These are phyloP conservation scores for Acipenser ruthenus DNA, from an alignment of 2,797 vertebrate genomes.

Conservation along the genomic window DNA sequence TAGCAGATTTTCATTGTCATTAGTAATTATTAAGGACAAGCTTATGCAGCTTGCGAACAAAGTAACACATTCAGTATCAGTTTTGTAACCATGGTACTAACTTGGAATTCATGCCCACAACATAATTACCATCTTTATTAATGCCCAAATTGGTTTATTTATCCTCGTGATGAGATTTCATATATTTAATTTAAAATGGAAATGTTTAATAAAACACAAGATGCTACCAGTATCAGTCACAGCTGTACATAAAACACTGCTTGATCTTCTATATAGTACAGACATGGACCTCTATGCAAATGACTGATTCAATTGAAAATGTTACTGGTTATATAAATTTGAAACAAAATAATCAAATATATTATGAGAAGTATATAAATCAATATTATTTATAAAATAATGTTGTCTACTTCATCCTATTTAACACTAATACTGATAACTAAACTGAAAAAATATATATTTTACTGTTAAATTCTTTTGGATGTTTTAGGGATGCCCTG, in stretches of 20 bases:
- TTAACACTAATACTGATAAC: too few species aligned
- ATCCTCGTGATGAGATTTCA: too few species aligned
- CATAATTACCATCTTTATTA: too few species aligned
- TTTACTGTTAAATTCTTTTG: too few species aligned
- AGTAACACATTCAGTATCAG: background rate
- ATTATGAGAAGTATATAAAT: background rate
- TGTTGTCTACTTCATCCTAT: background rate
- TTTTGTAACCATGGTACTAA: constrained; percentile 2
- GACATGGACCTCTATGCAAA: background rate
- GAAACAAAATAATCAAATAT: constrained; percentile 6
- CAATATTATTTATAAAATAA: background rate
- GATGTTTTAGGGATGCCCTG: too few species aligned
- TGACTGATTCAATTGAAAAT: background rate
- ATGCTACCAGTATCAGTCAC: too few species aligned
- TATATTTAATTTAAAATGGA: too few species aligned
- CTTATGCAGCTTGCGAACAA: background rate
- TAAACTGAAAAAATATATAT: background rate
- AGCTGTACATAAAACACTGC: too few species aligned
- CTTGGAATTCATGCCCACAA: background rate
- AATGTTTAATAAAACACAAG: too few species aligned
- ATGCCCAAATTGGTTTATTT: too few species aligned
- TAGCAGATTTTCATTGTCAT: background rate
- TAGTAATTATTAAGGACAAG: background rate
- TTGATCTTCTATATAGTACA: background rate
- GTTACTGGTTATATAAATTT: constrained; percentile 4